A percentile compares a stretch with the other conserved stretches of the same genome.
Evolutionary conservation across 1,140 invertebrate species (phyloP).

Genomic region (Acromyrmex charruanus): DNA sequence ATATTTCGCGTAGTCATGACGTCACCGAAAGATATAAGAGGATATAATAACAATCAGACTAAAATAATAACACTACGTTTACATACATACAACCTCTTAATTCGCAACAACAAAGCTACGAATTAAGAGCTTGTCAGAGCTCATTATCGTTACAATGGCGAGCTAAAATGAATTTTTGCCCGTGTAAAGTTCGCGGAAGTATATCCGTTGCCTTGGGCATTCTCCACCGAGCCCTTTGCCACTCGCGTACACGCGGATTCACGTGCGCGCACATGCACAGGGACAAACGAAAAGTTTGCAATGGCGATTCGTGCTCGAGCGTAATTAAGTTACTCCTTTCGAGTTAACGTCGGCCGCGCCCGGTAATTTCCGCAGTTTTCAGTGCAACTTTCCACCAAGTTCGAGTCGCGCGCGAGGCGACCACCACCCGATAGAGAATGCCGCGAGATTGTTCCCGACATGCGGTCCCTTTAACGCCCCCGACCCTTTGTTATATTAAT

Average conservation of each 20-base stretch:
- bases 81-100: not conserved
- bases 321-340: constrained; percentile 78
- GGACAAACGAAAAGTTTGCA: constrained; percentile 38
- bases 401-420: constrained; percentile 40
- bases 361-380: constrained; percentile 72
- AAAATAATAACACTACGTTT: constrained; percentile 13
- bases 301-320: constrained; percentile 67
- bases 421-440: constrained; percentile 40
- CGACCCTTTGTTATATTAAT: constrained; percentile 65
- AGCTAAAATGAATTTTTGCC: constrained; percentile 53
- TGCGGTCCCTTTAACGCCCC: constrained; percentile 46
- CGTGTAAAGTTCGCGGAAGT: constrained; percentile 31
- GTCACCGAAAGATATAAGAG: too few species aligned
- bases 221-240: not conserved
- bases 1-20: not conserved
- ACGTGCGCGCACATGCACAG: constrained; percentile 1
- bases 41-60: not conserved
- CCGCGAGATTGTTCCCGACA: constrained; percentile 55
- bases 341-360: constrained; percentile 64
- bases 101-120: constrained; percentile 19
- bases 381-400: constrained; percentile 62
- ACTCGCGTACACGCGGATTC: not conserved
- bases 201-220: constrained; percentile 26
- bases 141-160: constrained; percentile 42
- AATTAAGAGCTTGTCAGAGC: constrained; percentile 37